Evolutionary conservation across 2,888 invertebrate genomes (phyloP).

Genomic region (Oscheius onirici): DNA sequence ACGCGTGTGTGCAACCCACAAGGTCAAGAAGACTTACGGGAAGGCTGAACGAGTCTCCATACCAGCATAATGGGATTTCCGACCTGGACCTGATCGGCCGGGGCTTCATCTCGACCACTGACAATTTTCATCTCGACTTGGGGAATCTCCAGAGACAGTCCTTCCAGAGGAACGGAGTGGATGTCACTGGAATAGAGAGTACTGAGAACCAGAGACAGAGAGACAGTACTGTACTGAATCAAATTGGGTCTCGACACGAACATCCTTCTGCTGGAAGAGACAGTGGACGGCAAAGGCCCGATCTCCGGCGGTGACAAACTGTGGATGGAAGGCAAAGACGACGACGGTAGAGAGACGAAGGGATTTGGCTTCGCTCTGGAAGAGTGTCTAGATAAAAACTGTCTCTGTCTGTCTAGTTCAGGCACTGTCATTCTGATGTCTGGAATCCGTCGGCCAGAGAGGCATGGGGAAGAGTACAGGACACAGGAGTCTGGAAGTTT

Average conservation of each 20-base stretch:
- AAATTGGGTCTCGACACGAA: conserved; percentile 25
- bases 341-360: conserved; percentile 27
- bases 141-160: conserved; percentile 15
- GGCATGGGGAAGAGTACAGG: no score
- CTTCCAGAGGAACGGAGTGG: background rate
- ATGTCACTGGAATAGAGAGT: conserved; percentile 12
- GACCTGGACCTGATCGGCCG: background rate
- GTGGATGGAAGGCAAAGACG: conserved; percentile 36
- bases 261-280: conserved; percentile 36
- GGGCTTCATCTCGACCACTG: conserved; percentile 1
- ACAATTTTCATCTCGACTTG: conserved; percentile 24
- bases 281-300: conserved; percentile 35
- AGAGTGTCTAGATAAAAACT: background rate
- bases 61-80: conserved; percentile 27
- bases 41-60: conserved; percentile 21
- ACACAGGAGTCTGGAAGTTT: no score
- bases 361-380: conserved; percentile 27
- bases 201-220: conserved; percentile 1
- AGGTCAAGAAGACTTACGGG: conserved; percentile 22
- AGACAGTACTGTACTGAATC: conserved; percentile 26
- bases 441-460: background rate
- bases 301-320: conserved; percentile 34
- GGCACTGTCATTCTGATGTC: background rate
- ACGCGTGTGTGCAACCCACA: conserved; percentile 2
- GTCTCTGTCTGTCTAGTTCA: no score